Conservation (phyloP, 2,113 vertebrate species). For the Vicugna pacos region DNA sequence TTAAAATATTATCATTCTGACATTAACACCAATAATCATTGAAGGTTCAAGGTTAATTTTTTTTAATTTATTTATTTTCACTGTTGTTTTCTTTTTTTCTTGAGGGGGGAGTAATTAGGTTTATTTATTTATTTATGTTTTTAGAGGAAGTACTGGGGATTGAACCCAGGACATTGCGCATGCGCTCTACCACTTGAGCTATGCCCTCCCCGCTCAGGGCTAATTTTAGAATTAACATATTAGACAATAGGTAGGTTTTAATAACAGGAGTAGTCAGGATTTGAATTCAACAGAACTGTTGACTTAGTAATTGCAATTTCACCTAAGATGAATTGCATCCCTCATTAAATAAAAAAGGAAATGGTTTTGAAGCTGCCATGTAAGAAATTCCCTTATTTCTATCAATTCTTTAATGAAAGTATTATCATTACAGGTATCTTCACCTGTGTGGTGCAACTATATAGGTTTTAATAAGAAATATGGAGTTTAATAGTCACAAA, state of each 20-base stretch:
- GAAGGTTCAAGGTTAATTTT: no score
- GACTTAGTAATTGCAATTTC: neutral
- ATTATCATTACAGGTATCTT: neutral
- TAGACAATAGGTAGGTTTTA: neutral
- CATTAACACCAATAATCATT: neutral
- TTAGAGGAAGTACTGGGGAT: no score
- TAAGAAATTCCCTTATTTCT: neutral
- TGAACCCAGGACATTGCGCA: no score
- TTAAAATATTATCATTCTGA: neutral
- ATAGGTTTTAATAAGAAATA: constrained; percentile 17
- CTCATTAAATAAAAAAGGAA: neutral
- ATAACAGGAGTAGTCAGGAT: neutral
- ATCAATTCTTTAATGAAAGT: neutral
- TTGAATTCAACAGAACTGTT: neutral
- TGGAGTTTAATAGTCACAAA: neutral
- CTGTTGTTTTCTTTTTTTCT: no score
- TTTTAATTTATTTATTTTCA: no score
- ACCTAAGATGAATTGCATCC: neutral
- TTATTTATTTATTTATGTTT: no score
- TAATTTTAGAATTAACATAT: neutral
- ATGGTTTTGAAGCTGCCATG: neutral
- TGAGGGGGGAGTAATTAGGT: no score
- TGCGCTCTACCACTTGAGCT: no score
- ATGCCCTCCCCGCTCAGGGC: neutral
- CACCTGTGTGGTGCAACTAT: neutral